A percentile compares a stretch with the other conserved stretches of the same genome.
phyloP scores from a whole-genome alignment of 2,888 invertebrate species.

The Aproaerema taeniolella region DNA sequence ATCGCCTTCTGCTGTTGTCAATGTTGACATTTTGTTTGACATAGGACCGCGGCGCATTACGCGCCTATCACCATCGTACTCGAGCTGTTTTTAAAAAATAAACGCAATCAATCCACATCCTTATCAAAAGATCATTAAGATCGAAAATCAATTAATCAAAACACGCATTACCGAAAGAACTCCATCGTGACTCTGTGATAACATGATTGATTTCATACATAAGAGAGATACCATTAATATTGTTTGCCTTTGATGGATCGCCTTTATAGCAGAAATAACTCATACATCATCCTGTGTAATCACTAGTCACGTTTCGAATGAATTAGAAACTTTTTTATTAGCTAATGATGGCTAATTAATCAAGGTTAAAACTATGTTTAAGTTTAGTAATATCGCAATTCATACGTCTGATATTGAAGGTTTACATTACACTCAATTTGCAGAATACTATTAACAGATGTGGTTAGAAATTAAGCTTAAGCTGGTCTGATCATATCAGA shows the following conservation, averaged over 20 bases:
- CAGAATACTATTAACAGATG: too few relatives aligned
- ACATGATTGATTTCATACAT: slow-evolving; percentile 53
- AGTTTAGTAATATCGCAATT: too few relatives aligned
- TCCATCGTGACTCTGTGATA: slow-evolving; percentile 33
- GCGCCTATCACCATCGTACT: too few relatives aligned
- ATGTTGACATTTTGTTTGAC: too few relatives aligned
- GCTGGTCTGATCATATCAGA: too few relatives aligned
- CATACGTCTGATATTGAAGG: too few relatives aligned
- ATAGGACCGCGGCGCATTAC: too few relatives aligned
- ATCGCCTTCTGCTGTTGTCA: too few relatives aligned
- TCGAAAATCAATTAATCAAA: slow-evolving; percentile 10
- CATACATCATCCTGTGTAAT: slow-evolving; percentile 30
- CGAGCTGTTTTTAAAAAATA: too few relatives aligned
- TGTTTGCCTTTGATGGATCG: slow-evolving; percentile 57
- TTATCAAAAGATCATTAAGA: slow-evolving; percentile 8
- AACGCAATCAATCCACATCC: neutral
- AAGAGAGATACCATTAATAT: slow-evolving; percentile 61
- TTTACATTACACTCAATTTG: too few relatives aligned
- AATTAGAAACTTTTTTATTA: slow-evolving; percentile 5
- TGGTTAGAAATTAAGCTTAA: too few relatives aligned
- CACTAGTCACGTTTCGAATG: slow-evolving; percentile 15
- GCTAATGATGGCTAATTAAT: neutral
- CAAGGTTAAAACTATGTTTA: too few relatives aligned
- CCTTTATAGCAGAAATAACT: slow-evolving; percentile 36
- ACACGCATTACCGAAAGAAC: slow-evolving; percentile 5